Evolutionary conservation across 2,797 vertebrate genomes (phyloP).

Genomic region (Melanotaenia maccullochi): DNA sequence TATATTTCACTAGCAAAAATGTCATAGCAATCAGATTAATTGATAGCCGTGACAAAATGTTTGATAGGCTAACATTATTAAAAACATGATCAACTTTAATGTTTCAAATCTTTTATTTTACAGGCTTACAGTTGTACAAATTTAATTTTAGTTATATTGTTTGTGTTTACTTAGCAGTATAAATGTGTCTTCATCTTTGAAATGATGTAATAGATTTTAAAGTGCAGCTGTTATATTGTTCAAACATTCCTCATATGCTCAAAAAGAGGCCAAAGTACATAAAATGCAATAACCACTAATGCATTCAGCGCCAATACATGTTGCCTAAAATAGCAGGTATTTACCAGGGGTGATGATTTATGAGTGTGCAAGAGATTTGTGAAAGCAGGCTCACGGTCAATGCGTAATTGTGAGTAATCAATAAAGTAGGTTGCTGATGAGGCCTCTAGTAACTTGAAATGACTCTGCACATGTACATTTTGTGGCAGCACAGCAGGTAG

Average conservation of each 20-base stretch:
- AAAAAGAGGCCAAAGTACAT: slow-evolving; percentile 21
- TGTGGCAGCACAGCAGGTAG: slow-evolving; percentile 11
- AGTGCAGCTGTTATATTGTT: neutral
- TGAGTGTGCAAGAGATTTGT: slow-evolving; percentile 58
- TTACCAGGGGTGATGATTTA: slow-evolving; percentile 64
- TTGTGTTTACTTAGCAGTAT: neutral
- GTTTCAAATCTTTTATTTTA: no score
- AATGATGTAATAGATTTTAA: neutral
- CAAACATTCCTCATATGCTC: neutral
- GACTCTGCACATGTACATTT: slow-evolving; percentile 2
- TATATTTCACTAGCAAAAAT: no score
- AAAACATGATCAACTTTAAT: no score
- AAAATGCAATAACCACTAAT: slow-evolving; percentile 14
- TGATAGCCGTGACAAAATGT: no score
- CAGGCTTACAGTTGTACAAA: neutral
- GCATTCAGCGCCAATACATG: slow-evolving; percentile 29
- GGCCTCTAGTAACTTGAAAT: slow-evolving; percentile 22
- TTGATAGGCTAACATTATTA: no score
- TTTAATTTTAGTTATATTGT: neutral
- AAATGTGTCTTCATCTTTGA: neutral
- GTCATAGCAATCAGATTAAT: no score
- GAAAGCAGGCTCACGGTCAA: slow-evolving; percentile 28
- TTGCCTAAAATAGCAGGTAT: slow-evolving; percentile 62
- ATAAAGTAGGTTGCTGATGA: slow-evolving; percentile 30
- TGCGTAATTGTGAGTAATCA: slow-evolving; percentile 34